These are phyloP conservation scores for Pyrgilauda ruficollis DNA, from an alignment of 2,113 vertebrate species.

Conservation along the genomic window DNA sequence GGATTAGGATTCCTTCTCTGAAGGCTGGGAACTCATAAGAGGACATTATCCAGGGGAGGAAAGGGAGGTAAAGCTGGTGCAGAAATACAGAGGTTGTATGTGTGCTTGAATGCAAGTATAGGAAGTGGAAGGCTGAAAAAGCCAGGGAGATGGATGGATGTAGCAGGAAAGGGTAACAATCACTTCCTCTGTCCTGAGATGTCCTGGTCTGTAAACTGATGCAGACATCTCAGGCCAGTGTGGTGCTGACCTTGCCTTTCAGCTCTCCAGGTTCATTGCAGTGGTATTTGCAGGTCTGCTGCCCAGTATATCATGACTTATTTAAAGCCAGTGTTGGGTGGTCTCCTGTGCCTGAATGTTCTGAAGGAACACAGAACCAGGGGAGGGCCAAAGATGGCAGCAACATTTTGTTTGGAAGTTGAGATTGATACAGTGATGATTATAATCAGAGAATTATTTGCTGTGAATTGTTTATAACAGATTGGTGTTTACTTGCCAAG, in stretches of 20 bases:
- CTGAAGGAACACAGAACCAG: not conserved
- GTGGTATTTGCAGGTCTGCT: not conserved
- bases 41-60: not conserved
- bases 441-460: not conserved
- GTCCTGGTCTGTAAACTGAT: not conserved
- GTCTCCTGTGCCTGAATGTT: not conserved
- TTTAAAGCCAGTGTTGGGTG: not conserved
- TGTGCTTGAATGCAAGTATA: not conserved
- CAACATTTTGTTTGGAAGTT: not conserved
- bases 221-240: not conserved
- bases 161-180: not conserved
- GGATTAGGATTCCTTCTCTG: not conserved
- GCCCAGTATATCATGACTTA: accelerated
- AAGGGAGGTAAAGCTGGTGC: not conserved
- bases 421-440: not conserved
- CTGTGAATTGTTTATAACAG: not conserved
- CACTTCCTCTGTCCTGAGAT: not conserved
- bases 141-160: not conserved
- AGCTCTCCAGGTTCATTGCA: not conserved
- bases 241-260: not conserved
- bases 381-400: not conserved
- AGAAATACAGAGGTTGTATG: not conserved
- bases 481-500: not conserved
- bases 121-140: not conserved
- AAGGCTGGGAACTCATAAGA: not conserved